These are phyloP conservation scores for Teleogryllus occipitalis DNA, from an alignment of 1,140 invertebrate genomes.

Conservation along the genomic window DNA sequence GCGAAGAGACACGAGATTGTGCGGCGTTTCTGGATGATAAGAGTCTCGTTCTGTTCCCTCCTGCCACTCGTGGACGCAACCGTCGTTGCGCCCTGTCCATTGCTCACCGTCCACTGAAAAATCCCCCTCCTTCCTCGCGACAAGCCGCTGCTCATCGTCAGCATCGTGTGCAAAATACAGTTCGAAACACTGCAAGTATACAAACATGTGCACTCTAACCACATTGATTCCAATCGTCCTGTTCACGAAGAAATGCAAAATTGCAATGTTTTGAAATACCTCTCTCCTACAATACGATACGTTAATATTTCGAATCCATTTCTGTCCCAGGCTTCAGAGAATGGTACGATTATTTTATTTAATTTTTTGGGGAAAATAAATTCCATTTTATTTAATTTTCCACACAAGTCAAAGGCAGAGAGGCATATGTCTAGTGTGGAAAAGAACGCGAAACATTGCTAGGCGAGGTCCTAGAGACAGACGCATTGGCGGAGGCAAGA, in stretches of 20 bases:
- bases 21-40: too few species aligned
- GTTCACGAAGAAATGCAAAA: not conserved
- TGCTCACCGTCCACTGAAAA: too few species aligned
- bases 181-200: too few species aligned
- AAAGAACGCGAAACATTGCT: not conserved
- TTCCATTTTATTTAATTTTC: not conserved
- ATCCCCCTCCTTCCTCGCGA: too few species aligned
- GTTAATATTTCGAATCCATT: slow-evolving; percentile 10
- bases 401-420: not conserved
- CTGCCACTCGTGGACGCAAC: too few species aligned
- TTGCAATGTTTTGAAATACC: slow-evolving; percentile 10
- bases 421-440: not conserved
- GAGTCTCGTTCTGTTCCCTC: too few species aligned
- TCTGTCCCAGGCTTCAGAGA: slow-evolving; percentile 13
- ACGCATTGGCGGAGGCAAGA: too few species aligned
- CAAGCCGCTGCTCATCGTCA: too few species aligned
- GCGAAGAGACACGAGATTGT: too few species aligned
- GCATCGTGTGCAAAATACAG: too few species aligned
- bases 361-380: not conserved
- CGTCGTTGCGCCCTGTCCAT: too few species aligned
- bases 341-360: not conserved
- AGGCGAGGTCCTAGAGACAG: not conserved
- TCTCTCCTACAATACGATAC: slow-evolving; percentile 20
- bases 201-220: not conserved
- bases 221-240: not conserved